These are phyloP conservation scores for Sebastiscus albofasciatus DNA, from an alignment of 2,797 vertebrate species.

Conservation along the genomic window DNA sequence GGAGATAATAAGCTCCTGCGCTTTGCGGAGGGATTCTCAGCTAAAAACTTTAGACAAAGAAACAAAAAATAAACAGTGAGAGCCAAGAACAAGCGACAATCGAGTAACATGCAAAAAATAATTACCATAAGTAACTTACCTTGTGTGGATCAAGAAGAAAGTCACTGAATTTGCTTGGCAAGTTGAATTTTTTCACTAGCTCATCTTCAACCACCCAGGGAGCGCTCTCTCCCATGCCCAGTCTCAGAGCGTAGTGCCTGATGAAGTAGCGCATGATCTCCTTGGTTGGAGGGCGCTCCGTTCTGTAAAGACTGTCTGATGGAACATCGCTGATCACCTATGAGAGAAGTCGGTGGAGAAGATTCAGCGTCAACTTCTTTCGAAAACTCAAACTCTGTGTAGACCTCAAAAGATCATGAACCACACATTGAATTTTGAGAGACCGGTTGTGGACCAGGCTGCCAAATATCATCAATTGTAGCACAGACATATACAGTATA, in stretches of 20 bases:
- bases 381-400: neutral
- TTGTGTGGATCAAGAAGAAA: conserved; percentile 97
- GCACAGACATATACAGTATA: neutral
- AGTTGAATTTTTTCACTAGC: conserved; percentile 92
- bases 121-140: conserved; percentile 73
- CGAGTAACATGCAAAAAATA: neutral
- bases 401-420: neutral
- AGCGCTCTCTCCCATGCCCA: conserved; percentile 93
- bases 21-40: conserved; percentile 92
- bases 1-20: conserved; percentile 89
- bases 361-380: neutral
- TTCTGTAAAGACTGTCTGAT: conserved; percentile 90
- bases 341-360: neutral
- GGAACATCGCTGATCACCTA: conserved; percentile 96
- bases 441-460: neutral
- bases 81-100: neutral
- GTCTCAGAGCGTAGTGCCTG: conserved; percentile 91
- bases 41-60: conserved; percentile 87
- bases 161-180: conserved; percentile 98
- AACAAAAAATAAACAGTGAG: neutral
- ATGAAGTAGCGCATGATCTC: conserved; percentile 99
- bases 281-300: conserved; percentile 97
- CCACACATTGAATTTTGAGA: neutral
- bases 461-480: neutral
- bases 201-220: conserved; percentile 99